Evolutionary conservation across 2,113 vertebrate genomes (phyloP).

Genomic region (Heterocephalus glaber): DNA sequence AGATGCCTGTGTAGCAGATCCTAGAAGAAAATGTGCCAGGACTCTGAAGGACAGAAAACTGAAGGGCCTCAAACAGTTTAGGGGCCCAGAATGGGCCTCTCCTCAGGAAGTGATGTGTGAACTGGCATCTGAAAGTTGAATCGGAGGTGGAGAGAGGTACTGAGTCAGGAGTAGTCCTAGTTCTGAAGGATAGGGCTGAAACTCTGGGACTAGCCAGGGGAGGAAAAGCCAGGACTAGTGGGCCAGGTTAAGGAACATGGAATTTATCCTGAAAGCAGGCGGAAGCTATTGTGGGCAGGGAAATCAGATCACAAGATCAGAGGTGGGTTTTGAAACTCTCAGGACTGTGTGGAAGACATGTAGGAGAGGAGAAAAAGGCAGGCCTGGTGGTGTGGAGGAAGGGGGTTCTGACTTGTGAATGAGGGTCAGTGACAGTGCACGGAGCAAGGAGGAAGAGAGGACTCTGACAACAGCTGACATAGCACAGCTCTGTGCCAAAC

Average conservation of each 20-base stretch:
- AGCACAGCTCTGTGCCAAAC: neutral
- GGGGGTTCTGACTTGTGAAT: neutral
- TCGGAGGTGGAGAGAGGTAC: fast-evolving
- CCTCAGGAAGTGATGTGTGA: neutral
- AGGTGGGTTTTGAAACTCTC: neutral
- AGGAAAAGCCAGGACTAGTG: neutral
- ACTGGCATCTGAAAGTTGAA: neutral
- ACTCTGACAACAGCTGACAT: neutral
- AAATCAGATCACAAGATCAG: neutral
- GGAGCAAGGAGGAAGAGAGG: neutral
- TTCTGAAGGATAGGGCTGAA: neutral
- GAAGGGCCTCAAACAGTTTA: neutral
- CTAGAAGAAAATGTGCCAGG: neutral
- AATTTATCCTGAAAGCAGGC: neutral
- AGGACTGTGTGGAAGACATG: neutral
- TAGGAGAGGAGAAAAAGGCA: neutral
- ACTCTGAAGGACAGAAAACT: neutral
- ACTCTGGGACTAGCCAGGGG: neutral
- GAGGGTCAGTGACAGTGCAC: neutral
- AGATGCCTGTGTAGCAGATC: too few relatives aligned
- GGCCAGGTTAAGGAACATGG: neutral
- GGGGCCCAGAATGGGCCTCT: neutral
- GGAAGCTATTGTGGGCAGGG: neutral
- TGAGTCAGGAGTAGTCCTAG: neutral
- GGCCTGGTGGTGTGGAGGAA: neutral